A percentile compares a stretch with the other conserved stretches of the same genome.
Conservation (phyloP, 2,888 invertebrate genomes). For the Galeopsomyia nigrocyanea region DNA sequence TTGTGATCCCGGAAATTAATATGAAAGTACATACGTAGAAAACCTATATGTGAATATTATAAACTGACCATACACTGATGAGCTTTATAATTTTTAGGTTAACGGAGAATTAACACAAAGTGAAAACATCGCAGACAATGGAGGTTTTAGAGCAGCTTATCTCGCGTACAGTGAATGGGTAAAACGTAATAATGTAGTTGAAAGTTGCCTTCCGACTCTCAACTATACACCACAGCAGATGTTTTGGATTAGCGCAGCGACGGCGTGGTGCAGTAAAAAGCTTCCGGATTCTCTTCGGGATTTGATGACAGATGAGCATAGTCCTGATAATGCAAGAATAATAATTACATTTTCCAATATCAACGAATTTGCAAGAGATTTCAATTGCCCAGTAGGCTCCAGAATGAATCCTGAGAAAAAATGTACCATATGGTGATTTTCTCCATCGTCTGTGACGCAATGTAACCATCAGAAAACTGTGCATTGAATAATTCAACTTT, state of each 20-base stretch:
- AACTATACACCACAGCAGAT: conserved; percentile 63
- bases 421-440: too few relatives aligned
- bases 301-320: conserved; percentile 44
- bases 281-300: conserved; percentile 41
- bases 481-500: too few relatives aligned
- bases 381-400: too few relatives aligned
- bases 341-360: too few relatives aligned
- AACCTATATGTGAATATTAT: background rate
- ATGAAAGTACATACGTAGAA: conserved; percentile 73
- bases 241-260: conserved; percentile 64
- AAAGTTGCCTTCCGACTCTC: conserved; percentile 58
- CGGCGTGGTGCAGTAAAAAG: conserved; percentile 47
- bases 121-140: conserved; percentile 45
- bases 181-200: conserved; percentile 48
- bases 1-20: conserved; percentile 78
- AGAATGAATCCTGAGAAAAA: too few relatives aligned
- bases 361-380: too few relatives aligned
- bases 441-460: too few relatives aligned
- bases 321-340: conserved; percentile 16
- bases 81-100: conserved; percentile 8
- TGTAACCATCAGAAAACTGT: too few relatives aligned
- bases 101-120: conserved; percentile 31
- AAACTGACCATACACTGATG: too few relatives aligned
- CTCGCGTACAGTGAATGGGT: conserved; percentile 63
- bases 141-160: conserved; percentile 70